A percentile compares a stretch with the other conserved stretches of the same genome.
Evolutionary conservation across 2,113 vertebrate species (phyloP).

Genomic region (Oncorhynchus nerka): DNA sequence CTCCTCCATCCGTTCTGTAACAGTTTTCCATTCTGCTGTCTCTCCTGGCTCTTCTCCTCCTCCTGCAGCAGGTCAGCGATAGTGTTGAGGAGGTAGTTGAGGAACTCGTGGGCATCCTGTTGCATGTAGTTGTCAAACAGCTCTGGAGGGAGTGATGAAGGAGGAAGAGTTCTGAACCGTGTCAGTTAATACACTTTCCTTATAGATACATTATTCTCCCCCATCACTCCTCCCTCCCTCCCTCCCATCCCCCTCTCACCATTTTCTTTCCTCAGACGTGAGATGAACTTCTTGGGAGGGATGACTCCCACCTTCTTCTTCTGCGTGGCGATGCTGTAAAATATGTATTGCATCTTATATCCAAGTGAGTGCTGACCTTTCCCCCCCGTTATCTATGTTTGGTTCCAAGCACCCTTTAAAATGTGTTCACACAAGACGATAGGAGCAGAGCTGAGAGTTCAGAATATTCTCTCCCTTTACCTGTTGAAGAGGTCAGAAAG

Average conservation of each 20-base stretch:
- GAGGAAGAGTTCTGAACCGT: neutral
- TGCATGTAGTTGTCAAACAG: slow-evolving; percentile 99
- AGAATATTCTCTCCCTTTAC: no score
- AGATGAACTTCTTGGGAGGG: slow-evolving; percentile 93
- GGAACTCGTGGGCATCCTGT: slow-evolving; percentile 96
- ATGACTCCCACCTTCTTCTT: slow-evolving; percentile 95
- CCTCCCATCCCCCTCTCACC: slow-evolving; percentile 62
- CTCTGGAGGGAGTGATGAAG: slow-evolving; percentile 68
- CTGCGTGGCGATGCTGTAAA: slow-evolving; percentile 85
- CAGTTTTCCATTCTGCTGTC: slow-evolving; percentile 93
- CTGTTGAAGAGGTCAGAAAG: slow-evolving; percentile 87
- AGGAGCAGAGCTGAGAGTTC: no score
- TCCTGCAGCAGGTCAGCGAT: slow-evolving; percentile 97
- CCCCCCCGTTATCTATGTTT: no score
- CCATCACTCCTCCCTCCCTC: neutral
- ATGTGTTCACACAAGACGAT: no score
- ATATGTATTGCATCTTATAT: no score
- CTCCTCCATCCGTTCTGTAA: slow-evolving; percentile 69
- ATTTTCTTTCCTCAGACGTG: slow-evolving; percentile 88
- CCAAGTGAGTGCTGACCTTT: no score
- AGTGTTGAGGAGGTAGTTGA: slow-evolving; percentile 96
- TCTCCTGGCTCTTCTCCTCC: slow-evolving; percentile 92
- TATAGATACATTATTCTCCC: neutral
- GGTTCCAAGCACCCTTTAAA: no score
- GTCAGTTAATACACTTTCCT: no score